Evolutionary conservation across 2,888 invertebrate genomes (phyloP), one percentile per base, ranked within the genome.

Genomic region (Xanthostigma xanthostigma): DNA sequence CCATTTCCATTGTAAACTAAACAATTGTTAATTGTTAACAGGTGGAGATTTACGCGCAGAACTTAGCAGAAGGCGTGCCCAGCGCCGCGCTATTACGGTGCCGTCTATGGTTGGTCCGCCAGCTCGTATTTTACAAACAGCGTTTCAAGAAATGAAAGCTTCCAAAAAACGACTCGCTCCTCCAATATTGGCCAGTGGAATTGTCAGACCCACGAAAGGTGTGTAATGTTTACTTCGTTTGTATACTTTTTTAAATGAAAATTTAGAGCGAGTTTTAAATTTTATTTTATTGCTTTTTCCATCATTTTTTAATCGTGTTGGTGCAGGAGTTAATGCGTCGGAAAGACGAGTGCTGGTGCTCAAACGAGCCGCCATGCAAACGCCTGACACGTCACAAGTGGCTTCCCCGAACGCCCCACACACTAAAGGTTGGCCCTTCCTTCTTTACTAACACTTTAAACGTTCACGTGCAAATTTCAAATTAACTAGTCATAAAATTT

Each of bases 41-140:
- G 53, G 53, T 58, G 70, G 69, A 36, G 74, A 74, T 59, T 60
- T 74, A 33, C 62, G 74, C 44, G 66, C 72, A 3, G 74, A 74
- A 54, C 56, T 75, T 14, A 74, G 73, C 54, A 65, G 73, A 53
- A 70, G 73, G 53, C 62, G 74, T 38, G 74, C 74, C 0, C 72
- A 73, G 55, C 63, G 73, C 52, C 36, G 39, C 36, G 41, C 48
- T 13, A 10, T 40, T 1, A 13, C 46, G 8, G 10, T 41, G 17
- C 13, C 33, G 35, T 27, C 48, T 8, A 9, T 34, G 5, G 27
- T 33, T 11, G 42, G 36, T 17, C 42, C 48, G 43, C 33, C 48
- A 12, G 35, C 48, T 2, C 39, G 48, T 36, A 33, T 48, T n/a
- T 42, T 43, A 33, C 48, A 42, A 43, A 43, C 34, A 6, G 48